These are phyloP conservation scores for Agrotis exclamationis DNA, from an alignment of 2,888 invertebrate species.

Conservation along the genomic window DNA sequence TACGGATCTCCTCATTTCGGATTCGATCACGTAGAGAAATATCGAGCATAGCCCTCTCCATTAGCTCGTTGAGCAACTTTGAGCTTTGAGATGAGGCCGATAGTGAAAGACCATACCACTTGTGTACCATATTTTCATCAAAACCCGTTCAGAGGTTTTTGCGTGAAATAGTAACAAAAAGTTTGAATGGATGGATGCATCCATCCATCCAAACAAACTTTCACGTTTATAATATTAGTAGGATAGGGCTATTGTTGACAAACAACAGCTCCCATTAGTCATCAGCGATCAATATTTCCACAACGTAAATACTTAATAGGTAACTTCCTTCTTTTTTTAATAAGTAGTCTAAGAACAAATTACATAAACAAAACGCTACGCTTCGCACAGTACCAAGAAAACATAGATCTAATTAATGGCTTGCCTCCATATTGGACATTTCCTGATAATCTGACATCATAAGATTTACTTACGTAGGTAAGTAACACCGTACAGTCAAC, in stretches of 20 bases:
- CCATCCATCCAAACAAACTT: no score
- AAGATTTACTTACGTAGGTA: background rate
- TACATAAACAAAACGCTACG: background rate
- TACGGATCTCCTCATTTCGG: no score
- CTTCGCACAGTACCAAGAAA: background rate
- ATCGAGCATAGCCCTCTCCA: no score
- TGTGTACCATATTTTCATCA: no score
- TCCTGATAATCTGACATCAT: conserved; percentile 24
- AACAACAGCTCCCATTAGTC: background rate
- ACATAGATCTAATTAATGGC: background rate
- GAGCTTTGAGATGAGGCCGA: no score
- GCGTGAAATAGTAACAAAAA: no score
- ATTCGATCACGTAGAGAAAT: no score
- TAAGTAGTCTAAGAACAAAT: background rate
- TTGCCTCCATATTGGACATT: background rate
- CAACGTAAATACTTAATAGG: background rate
- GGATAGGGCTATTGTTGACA: background rate
- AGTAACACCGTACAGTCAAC: background rate
- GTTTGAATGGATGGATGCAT: no score
- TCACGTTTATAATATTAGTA: no score
- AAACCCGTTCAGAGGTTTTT: no score
- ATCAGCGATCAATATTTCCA: background rate
- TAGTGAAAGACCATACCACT: no score
- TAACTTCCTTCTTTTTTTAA: background rate
- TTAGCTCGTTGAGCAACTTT: no score